These are phyloP conservation scores for Hyles euphorbiae DNA, from an alignment of 1,140 invertebrate genomes.

Conservation along the genomic window DNA sequence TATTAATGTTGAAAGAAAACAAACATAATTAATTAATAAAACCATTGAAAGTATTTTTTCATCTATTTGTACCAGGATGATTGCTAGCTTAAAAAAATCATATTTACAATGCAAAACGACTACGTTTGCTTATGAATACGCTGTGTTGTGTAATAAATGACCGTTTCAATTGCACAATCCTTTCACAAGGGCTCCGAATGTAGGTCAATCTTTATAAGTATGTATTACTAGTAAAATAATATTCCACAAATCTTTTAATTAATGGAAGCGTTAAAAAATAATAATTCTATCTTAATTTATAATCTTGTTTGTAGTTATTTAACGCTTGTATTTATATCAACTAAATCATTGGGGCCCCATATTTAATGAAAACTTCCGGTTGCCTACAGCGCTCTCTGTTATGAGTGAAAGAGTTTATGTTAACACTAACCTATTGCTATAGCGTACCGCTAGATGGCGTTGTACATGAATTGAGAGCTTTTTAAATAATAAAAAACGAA, in stretches of 20 bases:
- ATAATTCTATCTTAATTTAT: no score
- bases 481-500: no score
- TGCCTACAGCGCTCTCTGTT: constrained; percentile 27
- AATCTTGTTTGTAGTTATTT: no score
- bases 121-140: constrained; percentile 70
- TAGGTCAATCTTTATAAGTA: constrained; percentile 71
- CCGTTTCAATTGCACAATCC: constrained; percentile 75
- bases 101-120: constrained; percentile 64
- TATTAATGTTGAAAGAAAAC: not conserved
- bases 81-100: constrained; percentile 33
- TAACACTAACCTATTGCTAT: not conserved
- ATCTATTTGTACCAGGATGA: constrained; percentile 28
- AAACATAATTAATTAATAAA: constrained; percentile 14
- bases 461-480: no score
- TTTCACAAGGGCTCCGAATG: constrained; percentile 73
- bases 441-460: constrained; percentile 2
- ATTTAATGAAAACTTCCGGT: constrained; percentile 30
- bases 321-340: no score
- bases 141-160: constrained; percentile 74
- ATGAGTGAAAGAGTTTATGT: not conserved
- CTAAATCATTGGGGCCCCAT: no score
- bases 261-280: no score
- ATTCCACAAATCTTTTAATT: no score
- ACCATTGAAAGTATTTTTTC: constrained; percentile 30
- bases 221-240: constrained; percentile 36